Conservation (phyloP, 2,113 vertebrate species). For the Ctenodactylus gundi region DNA sequence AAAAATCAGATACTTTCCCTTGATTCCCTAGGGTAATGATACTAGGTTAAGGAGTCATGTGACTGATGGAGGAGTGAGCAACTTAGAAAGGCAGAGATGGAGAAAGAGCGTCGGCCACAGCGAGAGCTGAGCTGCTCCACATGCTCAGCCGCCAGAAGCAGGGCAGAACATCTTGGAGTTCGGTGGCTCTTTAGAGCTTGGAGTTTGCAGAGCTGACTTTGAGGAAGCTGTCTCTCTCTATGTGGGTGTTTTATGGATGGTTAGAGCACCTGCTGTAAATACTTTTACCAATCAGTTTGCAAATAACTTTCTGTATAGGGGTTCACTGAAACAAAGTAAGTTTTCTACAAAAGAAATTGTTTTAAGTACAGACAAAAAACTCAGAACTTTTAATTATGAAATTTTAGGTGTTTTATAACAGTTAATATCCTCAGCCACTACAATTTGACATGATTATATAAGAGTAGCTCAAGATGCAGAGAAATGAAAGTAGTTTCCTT, state of each 20-base stretch:
- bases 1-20: not conserved
- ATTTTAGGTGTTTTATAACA: not conserved
- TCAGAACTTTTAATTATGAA: not conserved
- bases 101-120: not conserved
- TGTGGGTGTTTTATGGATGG: not conserved
- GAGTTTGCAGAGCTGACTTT: slow-evolving; percentile 9
- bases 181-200: not conserved
- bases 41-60: not conserved
- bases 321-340: slow-evolving; percentile 12
- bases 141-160: not conserved
- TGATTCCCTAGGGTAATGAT: not conserved
- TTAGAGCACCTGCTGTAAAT: not conserved
- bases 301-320: not conserved
- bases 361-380: slow-evolving; percentile 13
- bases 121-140: not conserved
- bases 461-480: slow-evolving; percentile 12
- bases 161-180: not conserved
- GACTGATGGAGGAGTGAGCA: not conserved
- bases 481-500: not conserved
- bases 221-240: not conserved
- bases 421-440: not conserved
- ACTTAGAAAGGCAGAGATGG: not conserved
- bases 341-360: slow-evolving; percentile 7
- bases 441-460: not conserved
- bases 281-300: slow-evolving; percentile 1